These are phyloP conservation scores for Erpornis zantholeuca DNA, from an alignment of 2,113 vertebrate species.

Conservation along the genomic window DNA sequence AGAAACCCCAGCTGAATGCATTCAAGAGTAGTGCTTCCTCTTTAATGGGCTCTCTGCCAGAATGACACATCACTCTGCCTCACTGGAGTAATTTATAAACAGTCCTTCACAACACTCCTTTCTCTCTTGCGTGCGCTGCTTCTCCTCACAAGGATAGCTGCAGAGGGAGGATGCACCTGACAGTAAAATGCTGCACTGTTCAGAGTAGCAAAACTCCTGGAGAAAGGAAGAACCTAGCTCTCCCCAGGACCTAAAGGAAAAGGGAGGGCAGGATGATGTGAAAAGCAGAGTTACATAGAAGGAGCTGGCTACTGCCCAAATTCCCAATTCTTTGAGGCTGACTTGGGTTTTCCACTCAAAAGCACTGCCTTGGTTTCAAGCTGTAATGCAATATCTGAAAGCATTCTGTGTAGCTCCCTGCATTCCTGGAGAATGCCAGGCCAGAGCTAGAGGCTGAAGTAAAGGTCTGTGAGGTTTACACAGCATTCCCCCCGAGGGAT, in stretches of 20 bases:
- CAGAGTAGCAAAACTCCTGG: background rate
- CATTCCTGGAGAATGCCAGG: conserved; percentile 28
- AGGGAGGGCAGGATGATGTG: background rate
- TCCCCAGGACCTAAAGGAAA: background rate
- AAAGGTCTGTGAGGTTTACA: background rate
- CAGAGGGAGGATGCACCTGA: background rate
- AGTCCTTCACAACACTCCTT: conserved; percentile 50
- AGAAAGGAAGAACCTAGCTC: background rate
- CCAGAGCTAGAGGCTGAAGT: background rate
- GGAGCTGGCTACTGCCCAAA: conserved; percentile 26
- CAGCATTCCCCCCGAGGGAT: background rate
- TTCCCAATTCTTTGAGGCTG: conserved; percentile 43
- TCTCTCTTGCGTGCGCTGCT: background rate
- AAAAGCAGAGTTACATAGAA: conserved; percentile 28
- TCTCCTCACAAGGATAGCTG: background rate
- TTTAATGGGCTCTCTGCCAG: conserved; percentile 67
- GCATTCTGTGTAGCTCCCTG: background rate
- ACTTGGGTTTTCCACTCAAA: conserved; percentile 45
- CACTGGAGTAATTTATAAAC: conserved; percentile 64
- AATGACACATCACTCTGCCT: conserved; percentile 66
- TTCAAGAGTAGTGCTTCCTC: conserved; percentile 63
- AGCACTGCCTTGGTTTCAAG: conserved; percentile 7
- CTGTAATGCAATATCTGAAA: conserved; percentile 36
- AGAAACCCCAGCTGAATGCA: conserved; percentile 67
- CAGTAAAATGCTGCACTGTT: background rate